phyloP scores from a whole-genome alignment of 2,888 invertebrate genomes.

The Eubasilissa splendida region DNA sequence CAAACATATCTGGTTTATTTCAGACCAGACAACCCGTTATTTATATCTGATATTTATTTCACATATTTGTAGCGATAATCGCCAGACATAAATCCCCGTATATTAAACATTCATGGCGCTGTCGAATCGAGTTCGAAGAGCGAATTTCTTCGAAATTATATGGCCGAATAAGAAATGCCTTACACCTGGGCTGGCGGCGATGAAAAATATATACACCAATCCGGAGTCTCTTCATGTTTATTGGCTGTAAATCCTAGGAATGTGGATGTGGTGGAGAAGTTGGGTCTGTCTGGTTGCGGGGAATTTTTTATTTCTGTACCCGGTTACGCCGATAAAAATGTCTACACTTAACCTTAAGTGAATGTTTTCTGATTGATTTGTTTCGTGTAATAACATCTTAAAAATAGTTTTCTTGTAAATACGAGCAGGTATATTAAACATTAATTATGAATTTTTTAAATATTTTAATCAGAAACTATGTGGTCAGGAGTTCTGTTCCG shows the following conservation, averaged over 20 bases:
- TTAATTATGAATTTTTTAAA: no score
- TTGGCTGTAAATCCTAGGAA: slow-evolving; percentile 52
- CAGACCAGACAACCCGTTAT: background rate
- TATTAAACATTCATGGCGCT: slow-evolving; percentile 24
- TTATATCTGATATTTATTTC: slow-evolving; percentile 23
- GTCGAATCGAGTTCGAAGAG: slow-evolving; percentile 15
- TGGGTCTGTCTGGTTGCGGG: slow-evolving; percentile 26
- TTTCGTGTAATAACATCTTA: background rate
- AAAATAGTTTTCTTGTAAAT: no score
- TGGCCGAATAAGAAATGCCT: slow-evolving; percentile 38
- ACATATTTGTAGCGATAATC: slow-evolving; percentile 31
- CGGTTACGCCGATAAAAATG: slow-evolving; percentile 30
- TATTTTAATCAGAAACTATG: no score
- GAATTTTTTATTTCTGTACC: slow-evolving; percentile 31
- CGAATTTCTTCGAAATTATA: slow-evolving; percentile 31
- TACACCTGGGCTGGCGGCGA: slow-evolving; percentile 48
- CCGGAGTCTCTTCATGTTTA: slow-evolving; percentile 51
- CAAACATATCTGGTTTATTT: background rate
- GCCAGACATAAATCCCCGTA: slow-evolving; percentile 22
- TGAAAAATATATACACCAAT: slow-evolving; percentile 54
- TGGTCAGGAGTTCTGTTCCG: no score
- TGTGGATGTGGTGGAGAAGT: slow-evolving; percentile 35
- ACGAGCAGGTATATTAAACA: no score
- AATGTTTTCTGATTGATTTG: slow-evolving; percentile 5
- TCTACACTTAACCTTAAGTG: slow-evolving; percentile 6